phyloP scores from a whole-genome alignment of 2,888 invertebrate genomes.

The Thumatha senex region DNA sequence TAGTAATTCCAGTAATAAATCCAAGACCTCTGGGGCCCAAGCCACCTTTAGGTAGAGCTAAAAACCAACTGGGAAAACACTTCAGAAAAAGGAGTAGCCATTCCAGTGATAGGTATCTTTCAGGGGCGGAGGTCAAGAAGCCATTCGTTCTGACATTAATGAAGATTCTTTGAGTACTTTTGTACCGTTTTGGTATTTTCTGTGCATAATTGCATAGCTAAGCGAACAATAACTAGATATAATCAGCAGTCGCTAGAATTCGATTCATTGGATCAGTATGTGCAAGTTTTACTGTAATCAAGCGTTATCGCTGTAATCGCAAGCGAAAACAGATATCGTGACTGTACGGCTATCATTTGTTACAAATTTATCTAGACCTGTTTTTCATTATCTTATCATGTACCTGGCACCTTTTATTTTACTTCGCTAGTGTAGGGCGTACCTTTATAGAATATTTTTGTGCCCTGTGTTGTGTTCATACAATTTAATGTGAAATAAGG shows the following conservation, averaged over 20 bases:
- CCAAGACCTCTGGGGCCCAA: too few species aligned
- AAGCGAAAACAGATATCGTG: slow-evolving; percentile 63
- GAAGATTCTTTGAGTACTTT: too few species aligned
- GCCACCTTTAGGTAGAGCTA: too few species aligned
- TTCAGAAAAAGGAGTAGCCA: too few species aligned
- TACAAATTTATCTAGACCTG: slow-evolving; percentile 82
- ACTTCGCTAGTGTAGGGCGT: slow-evolving; percentile 58
- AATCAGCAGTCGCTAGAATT: slow-evolving; percentile 5
- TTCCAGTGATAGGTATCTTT: too few species aligned
- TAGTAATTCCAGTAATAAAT: too few species aligned
- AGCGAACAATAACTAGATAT: too few species aligned
- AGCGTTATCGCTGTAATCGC: slow-evolving; percentile 69
- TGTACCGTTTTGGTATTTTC: too few species aligned
- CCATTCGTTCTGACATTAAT: too few species aligned
- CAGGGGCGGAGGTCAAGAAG: too few species aligned
- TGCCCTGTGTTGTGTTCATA: slow-evolving; percentile 19
- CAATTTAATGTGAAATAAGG: slow-evolving; percentile 3
- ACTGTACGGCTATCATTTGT: slow-evolving; percentile 61
- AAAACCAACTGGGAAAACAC: too few species aligned
- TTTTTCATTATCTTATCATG: slow-evolving; percentile 77
- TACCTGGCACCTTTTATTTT: slow-evolving; percentile 71
- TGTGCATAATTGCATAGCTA: too few species aligned
- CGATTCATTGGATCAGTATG: slow-evolving; percentile 24
- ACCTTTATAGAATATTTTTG: slow-evolving; percentile 36
- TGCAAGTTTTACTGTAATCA: slow-evolving; percentile 55